Conservation (phyloP, 2,113 vertebrate genomes). For the Nyctereutes procyonoides region DNA sequence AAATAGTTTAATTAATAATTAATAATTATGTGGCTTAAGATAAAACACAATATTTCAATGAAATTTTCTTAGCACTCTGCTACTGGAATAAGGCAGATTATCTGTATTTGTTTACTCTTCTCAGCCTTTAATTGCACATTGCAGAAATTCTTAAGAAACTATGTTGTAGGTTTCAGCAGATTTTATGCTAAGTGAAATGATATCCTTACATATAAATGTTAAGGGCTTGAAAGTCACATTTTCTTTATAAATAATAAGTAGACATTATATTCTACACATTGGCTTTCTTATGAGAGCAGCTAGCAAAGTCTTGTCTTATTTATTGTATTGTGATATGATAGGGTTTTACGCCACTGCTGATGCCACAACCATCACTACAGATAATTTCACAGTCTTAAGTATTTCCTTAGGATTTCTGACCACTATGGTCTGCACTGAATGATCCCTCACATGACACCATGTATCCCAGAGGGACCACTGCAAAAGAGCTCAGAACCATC, state of each 20-base stretch:
- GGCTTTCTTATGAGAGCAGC: not conserved
- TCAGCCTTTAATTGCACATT: not conserved
- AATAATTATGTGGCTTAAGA: not conserved
- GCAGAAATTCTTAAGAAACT: not conserved
- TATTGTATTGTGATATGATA: not conserved
- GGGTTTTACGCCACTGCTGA: not conserved
- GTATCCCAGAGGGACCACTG: not conserved
- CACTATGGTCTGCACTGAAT: not conserved
- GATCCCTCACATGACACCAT: not conserved
- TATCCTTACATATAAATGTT: not conserved
- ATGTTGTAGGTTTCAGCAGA: not conserved
- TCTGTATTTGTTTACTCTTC: not conserved
- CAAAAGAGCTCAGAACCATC: not conserved
- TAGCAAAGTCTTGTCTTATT: not conserved
- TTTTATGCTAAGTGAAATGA: not conserved
- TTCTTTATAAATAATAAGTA: not conserved
- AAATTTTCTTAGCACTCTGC: not conserved
- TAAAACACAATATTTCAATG: not conserved
- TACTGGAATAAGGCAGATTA: not conserved
- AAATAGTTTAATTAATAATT: not conserved
- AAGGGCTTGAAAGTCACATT: not conserved
- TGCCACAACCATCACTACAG: not conserved
- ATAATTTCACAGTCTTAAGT: not conserved
- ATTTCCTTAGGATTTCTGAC: not conserved
- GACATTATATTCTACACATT: not conserved